These are phyloP conservation scores for Leucoraja ocellata DNA, from an alignment of 2,797 vertebrate species.

Conservation along the genomic window DNA sequence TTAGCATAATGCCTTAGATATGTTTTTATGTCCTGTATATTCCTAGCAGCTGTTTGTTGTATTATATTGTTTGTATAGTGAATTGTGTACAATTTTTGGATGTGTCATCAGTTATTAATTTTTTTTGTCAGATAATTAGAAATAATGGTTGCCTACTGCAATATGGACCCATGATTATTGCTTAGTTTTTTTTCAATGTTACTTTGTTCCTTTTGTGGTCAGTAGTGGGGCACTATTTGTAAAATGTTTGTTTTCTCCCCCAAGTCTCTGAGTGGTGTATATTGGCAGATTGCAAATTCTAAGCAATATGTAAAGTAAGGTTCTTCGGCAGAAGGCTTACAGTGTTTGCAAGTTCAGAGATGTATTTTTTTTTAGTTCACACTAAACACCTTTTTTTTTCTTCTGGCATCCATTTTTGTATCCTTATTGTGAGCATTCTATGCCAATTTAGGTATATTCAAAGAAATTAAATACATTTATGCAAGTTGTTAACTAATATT, in stretches of 20 bases:
- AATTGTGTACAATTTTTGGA: conserved; percentile 91
- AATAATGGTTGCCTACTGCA: conserved; percentile 62
- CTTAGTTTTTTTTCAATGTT: conserved; percentile 53
- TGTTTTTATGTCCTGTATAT: conserved; percentile 97
- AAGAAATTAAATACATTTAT: conserved; percentile 99
- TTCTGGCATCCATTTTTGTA: conserved; percentile 89
- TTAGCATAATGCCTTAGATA: conserved; percentile 99
- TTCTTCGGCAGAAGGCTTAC: conserved; percentile 92
- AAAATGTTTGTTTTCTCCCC: conserved; percentile 63
- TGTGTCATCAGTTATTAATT: conserved; percentile 69
- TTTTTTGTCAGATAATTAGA: conserved; percentile 58
- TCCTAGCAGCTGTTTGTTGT: conserved; percentile 88
- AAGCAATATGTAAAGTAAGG: conserved; percentile 99
- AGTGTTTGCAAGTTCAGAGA: conserved; percentile 77
- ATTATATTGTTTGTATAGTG: conserved; percentile 94
- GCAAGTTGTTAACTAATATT: conserved; percentile 98
- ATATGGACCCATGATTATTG: conserved; percentile 56
- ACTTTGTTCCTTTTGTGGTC: conserved; percentile 62
- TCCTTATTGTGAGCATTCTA: conserved; percentile 96
- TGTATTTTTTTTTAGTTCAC: conserved; percentile 82
- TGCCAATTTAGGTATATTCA: conserved; percentile 98
- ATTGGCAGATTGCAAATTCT: conserved; percentile 87
- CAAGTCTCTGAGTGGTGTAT: conserved; percentile 75
- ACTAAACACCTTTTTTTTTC: conserved; percentile 77
- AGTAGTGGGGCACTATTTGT: conserved; percentile 80